phyloP scores from a whole-genome alignment of 2,113 vertebrate genomes.

The Rostratula benghalensis region DNA sequence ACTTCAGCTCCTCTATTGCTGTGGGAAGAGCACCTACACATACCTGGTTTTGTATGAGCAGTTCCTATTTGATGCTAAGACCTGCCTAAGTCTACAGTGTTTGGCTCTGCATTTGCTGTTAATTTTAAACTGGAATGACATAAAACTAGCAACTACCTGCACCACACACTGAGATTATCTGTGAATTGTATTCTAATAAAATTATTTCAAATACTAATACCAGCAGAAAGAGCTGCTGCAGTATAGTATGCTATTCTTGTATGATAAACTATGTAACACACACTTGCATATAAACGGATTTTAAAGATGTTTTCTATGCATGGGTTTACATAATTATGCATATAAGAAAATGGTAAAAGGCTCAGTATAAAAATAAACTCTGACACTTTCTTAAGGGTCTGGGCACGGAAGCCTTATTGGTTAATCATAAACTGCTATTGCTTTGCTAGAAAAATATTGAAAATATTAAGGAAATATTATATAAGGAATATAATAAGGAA shows the following conservation, averaged over 20 bases:
- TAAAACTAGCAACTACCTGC: not conserved
- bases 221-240: not conserved
- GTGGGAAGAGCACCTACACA: not conserved
- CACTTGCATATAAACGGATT: not conserved
- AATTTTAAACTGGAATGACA: not conserved
- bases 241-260: not conserved
- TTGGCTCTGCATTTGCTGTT: not conserved
- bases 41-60: not conserved
- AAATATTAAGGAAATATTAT: not conserved
- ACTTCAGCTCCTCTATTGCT: not conserved
- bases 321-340: not conserved
- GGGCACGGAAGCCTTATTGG: not conserved
- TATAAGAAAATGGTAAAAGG: not conserved
- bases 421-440: conserved; percentile 2
- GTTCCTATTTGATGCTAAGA: not conserved
- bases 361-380: not conserved
- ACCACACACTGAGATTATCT: not conserved
- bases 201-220: not conserved
- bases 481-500: too few species aligned
- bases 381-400: not conserved
- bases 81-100: not conserved
- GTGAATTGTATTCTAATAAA: not conserved
- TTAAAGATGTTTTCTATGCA: conserved; percentile 5
- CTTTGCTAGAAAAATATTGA: not conserved
- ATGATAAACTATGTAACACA: not conserved